These are phyloP conservation scores for Ochropacha duplaris DNA, from an alignment of 2,888 invertebrate genomes.

Conservation along the genomic window DNA sequence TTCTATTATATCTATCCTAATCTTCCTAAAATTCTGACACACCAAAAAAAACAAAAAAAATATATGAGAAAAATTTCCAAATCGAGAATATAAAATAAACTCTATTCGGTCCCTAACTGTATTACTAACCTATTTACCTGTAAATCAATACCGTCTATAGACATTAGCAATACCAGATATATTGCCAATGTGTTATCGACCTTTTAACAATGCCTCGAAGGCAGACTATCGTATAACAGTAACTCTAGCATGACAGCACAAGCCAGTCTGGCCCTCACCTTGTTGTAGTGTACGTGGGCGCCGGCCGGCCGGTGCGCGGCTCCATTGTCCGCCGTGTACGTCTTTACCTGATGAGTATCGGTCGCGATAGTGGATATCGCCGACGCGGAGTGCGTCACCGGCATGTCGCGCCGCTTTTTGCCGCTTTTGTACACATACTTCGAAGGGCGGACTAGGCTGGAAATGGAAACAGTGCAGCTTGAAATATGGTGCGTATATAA, in stretches of 20 bases:
- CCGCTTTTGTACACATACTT: constrained; percentile 76
- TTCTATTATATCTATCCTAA: too few relatives aligned
- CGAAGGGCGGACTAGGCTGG: constrained; percentile 73
- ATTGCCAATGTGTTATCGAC: too few relatives aligned
- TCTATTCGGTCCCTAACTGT: too few relatives aligned
- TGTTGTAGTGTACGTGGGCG: constrained; percentile 94
- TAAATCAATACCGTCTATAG: too few relatives aligned
- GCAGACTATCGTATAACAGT: not conserved
- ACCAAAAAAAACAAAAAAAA: too few relatives aligned
- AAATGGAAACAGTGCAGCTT: not conserved
- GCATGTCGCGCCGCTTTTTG: constrained; percentile 73
- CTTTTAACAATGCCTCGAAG: too few relatives aligned
- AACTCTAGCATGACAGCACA: constrained; percentile 26
- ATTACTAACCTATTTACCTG: not conserved
- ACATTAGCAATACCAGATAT: too few relatives aligned
- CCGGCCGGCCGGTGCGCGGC: constrained; percentile 89
- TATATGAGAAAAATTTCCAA: too few relatives aligned
- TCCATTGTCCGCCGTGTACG: constrained; percentile 96
- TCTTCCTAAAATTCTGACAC: too few relatives aligned
- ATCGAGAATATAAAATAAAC: too few relatives aligned
- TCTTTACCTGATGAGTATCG: constrained; percentile 94
- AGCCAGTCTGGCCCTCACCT: constrained; percentile 88
- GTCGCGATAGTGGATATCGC: constrained; percentile 82
- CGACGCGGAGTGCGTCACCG: constrained; percentile 62
- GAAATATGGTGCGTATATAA: too few relatives aligned